These are phyloP conservation scores for Echiichthys vipera DNA, from an alignment of 2,797 vertebrate species.

Conservation along the genomic window DNA sequence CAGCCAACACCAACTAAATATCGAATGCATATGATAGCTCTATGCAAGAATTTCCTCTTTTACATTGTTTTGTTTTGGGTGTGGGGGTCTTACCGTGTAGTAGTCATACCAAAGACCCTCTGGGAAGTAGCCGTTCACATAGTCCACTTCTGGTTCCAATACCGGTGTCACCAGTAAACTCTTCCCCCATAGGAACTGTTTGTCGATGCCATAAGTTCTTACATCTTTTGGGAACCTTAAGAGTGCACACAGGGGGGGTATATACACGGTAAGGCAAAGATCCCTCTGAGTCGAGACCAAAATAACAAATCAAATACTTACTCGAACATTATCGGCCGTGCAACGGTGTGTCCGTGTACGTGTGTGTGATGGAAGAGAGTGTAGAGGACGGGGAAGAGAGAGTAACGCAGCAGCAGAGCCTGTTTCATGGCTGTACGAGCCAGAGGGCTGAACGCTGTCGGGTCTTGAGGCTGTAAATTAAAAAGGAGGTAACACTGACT, in stretches of 20 bases:
- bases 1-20: too few relatives aligned
- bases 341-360: slow-evolving; percentile 84
- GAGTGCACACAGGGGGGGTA: neutral
- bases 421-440: slow-evolving; percentile 87
- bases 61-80: too few relatives aligned
- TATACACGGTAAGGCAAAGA: neutral
- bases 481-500: neutral
- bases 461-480: slow-evolving; percentile 86
- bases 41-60: too few relatives aligned
- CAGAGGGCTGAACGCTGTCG: slow-evolving; percentile 81
- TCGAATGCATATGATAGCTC: too few relatives aligned
- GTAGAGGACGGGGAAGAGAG: slow-evolving; percentile 90
- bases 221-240: slow-evolving; percentile 87
- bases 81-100: slow-evolving; percentile 84
- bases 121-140: slow-evolving; percentile 87
- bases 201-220: slow-evolving; percentile 85
- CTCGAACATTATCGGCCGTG: slow-evolving; percentile 90
- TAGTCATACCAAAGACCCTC: slow-evolving; percentile 90
- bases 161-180: slow-evolving; percentile 90
- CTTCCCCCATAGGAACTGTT: slow-evolving; percentile 91
- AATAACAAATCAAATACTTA: slow-evolving; percentile 69
- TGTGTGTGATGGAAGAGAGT: slow-evolving; percentile 90
- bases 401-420: slow-evolving; percentile 87
- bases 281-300: neutral
- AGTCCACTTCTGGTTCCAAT: slow-evolving; percentile 82